These are phyloP conservation scores for Hydrolagus colliei DNA, from an alignment of 2,797 vertebrate species.

Conservation along the genomic window DNA sequence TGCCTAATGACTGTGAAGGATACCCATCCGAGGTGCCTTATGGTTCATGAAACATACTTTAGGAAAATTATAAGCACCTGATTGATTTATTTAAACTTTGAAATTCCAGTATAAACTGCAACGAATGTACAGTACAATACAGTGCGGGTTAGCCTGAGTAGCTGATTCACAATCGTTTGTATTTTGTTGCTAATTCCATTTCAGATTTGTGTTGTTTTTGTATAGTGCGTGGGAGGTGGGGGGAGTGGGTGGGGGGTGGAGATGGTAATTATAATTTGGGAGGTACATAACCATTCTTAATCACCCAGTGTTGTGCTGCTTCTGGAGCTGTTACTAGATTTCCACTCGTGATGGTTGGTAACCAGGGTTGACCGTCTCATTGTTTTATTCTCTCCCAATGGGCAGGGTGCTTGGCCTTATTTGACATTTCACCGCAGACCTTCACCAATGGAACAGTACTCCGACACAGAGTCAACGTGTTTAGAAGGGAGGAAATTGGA, in stretches of 20 bases:
- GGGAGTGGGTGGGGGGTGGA: too few relatives aligned
- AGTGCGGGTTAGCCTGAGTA: neutral
- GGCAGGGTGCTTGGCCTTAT: neutral
- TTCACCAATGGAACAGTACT: too few relatives aligned
- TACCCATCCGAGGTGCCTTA: neutral
- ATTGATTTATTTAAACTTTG: neutral
- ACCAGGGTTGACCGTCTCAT: neutral
- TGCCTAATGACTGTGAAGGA: neutral
- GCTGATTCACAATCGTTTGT: neutral
- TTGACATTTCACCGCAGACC: too few relatives aligned
- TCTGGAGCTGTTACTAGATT: neutral
- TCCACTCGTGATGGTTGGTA: neutral
- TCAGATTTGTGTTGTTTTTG: too few relatives aligned
- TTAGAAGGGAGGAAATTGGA: too few relatives aligned
- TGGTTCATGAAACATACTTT: neutral
- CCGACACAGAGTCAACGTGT: too few relatives aligned
- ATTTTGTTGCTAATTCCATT: neutral
- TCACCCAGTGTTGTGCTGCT: neutral
- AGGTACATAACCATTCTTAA: neutral
- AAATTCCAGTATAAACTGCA: neutral
- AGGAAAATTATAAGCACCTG: neutral
- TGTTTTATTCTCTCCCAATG: neutral
- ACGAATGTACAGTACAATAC: constrained; percentile 5
- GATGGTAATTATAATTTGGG: neutral
- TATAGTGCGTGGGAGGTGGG: too few relatives aligned